Evolutionary conservation across 2,888 invertebrate species (phyloP).

Genomic region (Abscondita cerata): DNA sequence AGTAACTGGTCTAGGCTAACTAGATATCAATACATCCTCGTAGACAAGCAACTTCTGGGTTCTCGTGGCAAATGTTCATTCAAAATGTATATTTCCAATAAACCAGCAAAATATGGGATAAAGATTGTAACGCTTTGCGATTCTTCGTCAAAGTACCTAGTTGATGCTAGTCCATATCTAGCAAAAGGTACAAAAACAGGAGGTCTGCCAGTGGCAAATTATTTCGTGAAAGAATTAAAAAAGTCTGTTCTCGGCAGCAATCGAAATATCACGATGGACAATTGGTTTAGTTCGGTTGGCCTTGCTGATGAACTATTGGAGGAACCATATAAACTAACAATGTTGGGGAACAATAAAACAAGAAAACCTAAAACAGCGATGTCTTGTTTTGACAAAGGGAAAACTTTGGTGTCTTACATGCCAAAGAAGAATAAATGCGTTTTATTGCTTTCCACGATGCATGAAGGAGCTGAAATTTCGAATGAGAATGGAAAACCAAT

Average conservation of each 20-base stretch:
- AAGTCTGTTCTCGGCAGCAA: slow-evolving; percentile 42
- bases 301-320: slow-evolving; percentile 44
- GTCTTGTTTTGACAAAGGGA: too few relatives aligned
- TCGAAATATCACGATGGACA: slow-evolving; percentile 45
- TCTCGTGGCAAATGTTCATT: slow-evolving; percentile 42
- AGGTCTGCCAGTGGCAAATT: slow-evolving; percentile 42
- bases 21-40: too few relatives aligned
- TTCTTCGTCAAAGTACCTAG: slow-evolving; percentile 44
- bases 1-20: too few relatives aligned
- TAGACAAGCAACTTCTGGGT: slow-evolving; percentile 44
- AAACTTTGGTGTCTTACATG: too few relatives aligned
- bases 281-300: slow-evolving; percentile 50
- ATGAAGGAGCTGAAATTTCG: too few relatives aligned
- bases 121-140: slow-evolving; percentile 49
- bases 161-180: slow-evolving; percentile 44
- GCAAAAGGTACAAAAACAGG: slow-evolving; percentile 44
- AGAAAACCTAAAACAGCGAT: slow-evolving; percentile 50
- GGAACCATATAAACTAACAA: slow-evolving; percentile 47
- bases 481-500: too few relatives aligned
- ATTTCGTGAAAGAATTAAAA: slow-evolving; percentile 41
- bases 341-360: slow-evolving; percentile 48
- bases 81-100: slow-evolving; percentile 49
- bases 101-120: slow-evolving; percentile 48
- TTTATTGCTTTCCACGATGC: too few relatives aligned
- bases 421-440: too few relatives aligned